Evolutionary conservation across 2,113 vertebrate species (phyloP).

Genomic region (Oryzias woworae): DNA sequence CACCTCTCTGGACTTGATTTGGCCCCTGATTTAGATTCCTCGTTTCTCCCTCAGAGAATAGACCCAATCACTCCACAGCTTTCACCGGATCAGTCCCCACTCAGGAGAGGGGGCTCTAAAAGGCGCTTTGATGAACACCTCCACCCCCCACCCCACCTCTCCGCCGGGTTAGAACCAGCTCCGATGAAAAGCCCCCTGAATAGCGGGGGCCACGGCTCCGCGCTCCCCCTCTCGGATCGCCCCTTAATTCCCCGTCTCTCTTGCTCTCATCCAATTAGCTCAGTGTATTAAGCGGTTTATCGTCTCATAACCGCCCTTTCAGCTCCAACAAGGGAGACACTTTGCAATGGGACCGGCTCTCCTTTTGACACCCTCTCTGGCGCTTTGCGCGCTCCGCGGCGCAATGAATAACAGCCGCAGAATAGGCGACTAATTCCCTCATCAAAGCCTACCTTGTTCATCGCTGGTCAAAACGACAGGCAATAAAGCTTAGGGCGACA

Average conservation of each 20-base stretch:
- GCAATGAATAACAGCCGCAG: slow-evolving; percentile 99
- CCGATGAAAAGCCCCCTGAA: slow-evolving; percentile 88
- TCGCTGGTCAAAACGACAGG: slow-evolving; percentile 99
- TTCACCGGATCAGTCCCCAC: slow-evolving; percentile 69
- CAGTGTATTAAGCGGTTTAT: slow-evolving; percentile 99
- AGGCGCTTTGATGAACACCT: slow-evolving; percentile 92
- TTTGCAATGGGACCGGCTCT: slow-evolving; percentile 99
- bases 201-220: slow-evolving; percentile 88
- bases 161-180: slow-evolving; percentile 65
- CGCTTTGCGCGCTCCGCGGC: slow-evolving; percentile 97
- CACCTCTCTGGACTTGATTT: slow-evolving; percentile 60
- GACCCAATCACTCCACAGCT: slow-evolving; percentile 74
- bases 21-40: slow-evolving; percentile 75
- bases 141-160: slow-evolving; percentile 74
- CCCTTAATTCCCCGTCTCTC: slow-evolving; percentile 99
- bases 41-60: slow-evolving; percentile 67
- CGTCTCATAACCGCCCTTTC: slow-evolving; percentile 99
- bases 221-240: slow-evolving; percentile 87
- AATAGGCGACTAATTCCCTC: slow-evolving; percentile 99
- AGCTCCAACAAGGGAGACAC: slow-evolving; percentile 99
- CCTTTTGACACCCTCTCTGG: slow-evolving; percentile 99
- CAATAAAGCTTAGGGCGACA: slow-evolving; percentile 99
- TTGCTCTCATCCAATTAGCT: slow-evolving; percentile 99
- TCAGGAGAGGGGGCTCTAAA: slow-evolving; percentile 71
- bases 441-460: slow-evolving; percentile 99